Conservation (phyloP, 2,113 vertebrate genomes). For the Pseudopipra pipra region DNA sequence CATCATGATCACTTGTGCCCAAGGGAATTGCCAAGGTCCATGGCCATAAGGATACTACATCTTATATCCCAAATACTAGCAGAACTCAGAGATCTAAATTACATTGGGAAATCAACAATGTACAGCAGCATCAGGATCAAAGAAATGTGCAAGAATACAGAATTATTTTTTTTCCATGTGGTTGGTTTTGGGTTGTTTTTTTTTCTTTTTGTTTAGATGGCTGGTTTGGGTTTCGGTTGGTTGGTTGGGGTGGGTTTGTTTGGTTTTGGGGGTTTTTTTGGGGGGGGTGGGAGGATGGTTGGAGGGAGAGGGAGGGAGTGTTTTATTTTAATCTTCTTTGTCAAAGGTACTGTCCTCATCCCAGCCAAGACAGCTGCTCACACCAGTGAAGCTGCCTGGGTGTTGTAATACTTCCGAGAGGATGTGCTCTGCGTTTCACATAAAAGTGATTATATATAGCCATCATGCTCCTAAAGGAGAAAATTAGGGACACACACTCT, state of each 20-base stretch:
- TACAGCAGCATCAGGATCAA: neutral
- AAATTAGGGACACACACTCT: neutral
- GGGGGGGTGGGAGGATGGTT: rapidly evolving
- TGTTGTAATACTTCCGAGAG: neutral
- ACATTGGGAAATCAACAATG: neutral
- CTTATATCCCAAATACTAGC: neutral
- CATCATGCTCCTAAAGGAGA: neutral
- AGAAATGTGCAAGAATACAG: neutral
- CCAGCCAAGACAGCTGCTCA: neutral
- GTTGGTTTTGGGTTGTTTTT: neutral
- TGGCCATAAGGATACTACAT: neutral
- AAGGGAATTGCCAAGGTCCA: neutral
- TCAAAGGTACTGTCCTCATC: neutral
- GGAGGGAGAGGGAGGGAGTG: no score
- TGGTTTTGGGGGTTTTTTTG: neutral
- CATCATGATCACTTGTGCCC: neutral
- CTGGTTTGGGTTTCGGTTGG: no score
- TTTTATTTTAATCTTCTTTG: neutral
- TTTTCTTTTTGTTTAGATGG: neutral
- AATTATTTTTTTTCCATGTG: neutral
- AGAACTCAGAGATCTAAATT: neutral
- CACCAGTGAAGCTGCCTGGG: neutral
- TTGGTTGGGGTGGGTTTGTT: no score
- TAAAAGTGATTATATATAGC: neutral
- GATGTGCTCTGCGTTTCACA: neutral